A percentile compares a stretch with the other conserved stretches of the same genome.
Conservation (phyloP, 2,113 vertebrate species). For the Campylorhamphus procurvoides region DNA sequence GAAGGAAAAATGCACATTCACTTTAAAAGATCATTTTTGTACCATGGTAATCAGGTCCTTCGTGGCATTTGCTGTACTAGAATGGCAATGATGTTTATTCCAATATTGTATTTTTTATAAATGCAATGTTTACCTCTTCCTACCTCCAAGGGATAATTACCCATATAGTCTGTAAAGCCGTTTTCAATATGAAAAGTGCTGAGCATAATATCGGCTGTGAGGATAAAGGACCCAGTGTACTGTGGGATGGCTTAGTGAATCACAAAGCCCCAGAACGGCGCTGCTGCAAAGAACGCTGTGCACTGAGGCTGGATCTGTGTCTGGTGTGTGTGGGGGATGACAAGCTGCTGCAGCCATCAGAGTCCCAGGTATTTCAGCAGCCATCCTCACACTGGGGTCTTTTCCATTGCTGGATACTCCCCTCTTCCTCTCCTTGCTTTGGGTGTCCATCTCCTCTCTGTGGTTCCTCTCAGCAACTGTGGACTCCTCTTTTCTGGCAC, state of each 20-base stretch:
- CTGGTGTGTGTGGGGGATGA: not conserved
- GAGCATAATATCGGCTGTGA: not conserved
- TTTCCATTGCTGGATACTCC: not conserved
- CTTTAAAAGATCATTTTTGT: not conserved
- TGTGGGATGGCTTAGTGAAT: not conserved
- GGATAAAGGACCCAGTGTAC: not conserved
- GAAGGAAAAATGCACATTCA: not conserved
- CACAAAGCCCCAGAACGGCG: not conserved
- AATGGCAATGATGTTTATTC: conserved; percentile 1
- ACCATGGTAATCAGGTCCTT: not conserved
- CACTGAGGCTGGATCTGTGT: not conserved
- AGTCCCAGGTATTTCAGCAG: not conserved
- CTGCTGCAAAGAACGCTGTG: not conserved
- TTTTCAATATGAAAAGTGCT: not conserved
- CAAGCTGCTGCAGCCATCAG: not conserved
- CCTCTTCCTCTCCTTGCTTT: not conserved
- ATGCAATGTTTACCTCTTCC: not conserved
- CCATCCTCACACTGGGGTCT: not conserved
- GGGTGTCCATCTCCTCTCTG: not conserved
- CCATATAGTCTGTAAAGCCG: not conserved
- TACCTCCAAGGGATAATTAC: not conserved
- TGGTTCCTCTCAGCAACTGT: not conserved
- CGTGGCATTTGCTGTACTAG: not conserved
- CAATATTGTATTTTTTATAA: not conserved
- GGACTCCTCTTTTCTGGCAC: not conserved